Evolutionary conservation across 2,888 invertebrate genomes (phyloP), one percentile per base, ranked within the genome.

Genomic region (Pandemis corylana): DNA sequence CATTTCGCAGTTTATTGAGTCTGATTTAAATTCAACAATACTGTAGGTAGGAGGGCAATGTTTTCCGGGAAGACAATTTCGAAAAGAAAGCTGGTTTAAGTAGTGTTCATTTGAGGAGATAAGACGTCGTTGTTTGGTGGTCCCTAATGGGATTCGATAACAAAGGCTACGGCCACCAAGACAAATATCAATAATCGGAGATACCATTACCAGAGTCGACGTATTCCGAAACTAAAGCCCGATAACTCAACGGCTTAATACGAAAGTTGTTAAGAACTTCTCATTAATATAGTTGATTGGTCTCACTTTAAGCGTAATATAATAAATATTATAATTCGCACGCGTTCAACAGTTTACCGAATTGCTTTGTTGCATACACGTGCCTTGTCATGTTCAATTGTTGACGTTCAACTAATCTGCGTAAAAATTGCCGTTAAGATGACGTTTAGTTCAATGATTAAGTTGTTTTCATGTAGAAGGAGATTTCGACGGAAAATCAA

Each of bases 121-220:
- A 71, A 79, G 79, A 74, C 67, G 51, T 80, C 78, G 77, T 69
- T 79, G 79, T 81, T 83, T 78, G 86, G 88, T 88, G 89, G 89
- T 85, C 86, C 81, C 82, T 84, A 86, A 87, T 84, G 83, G 72
- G 80, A 77, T 80, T 79, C 77, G 87, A 88, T 87, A 86, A 86
- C 76, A 72, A 76, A 80, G 77, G 76, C 79, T 77, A 79, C 74
- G 61, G 75, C 73, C 79, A 81, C 74, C 79, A 82, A 82, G 83
- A 83, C 79, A 76, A 82, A 83, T 82, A 79, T 73, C 73, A 76
- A 78, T 76, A 77, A 67, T 67, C 72, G 28, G 69, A 56, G 66
- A 51, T 70, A 65, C 62, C 71, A 71, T 75, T 69, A 73, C 64
- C 59, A 51, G 61, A 42, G 44, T 15, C 53, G 20, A 51, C 66